These are phyloP conservation scores for Dasypus novemcinctus DNA, from an alignment of 2,113 vertebrate species.

Conservation along the genomic window DNA sequence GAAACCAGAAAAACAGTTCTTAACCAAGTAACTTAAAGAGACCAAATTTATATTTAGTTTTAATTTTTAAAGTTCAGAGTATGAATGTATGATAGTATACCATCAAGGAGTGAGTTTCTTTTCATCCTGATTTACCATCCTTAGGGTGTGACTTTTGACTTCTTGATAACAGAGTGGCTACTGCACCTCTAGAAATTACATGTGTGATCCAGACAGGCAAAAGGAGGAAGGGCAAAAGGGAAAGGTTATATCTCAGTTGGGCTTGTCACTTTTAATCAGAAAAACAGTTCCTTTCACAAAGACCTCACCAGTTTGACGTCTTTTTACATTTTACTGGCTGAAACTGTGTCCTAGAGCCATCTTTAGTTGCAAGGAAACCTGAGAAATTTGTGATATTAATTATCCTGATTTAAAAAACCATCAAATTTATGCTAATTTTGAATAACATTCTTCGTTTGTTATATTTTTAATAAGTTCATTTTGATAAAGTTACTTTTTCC, in stretches of 20 bases:
- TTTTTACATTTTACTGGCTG: background rate
- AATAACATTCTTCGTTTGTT: background rate
- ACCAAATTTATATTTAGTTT: background rate
- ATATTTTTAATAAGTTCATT: constrained; percentile 7
- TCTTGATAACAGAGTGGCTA: background rate
- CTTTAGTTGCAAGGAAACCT: background rate
- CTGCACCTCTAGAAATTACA: background rate
- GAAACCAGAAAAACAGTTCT: background rate
- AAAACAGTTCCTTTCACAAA: background rate
- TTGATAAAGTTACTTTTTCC: constrained; percentile 17
- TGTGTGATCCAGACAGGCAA: background rate
- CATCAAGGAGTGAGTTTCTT: background rate
- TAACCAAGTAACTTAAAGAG: background rate
- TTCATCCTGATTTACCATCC: background rate
- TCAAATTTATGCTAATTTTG: background rate
- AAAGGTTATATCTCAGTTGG: background rate
- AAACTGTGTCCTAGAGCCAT: background rate
- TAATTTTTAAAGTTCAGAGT: background rate
- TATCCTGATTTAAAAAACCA: background rate
- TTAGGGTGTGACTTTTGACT: background rate
- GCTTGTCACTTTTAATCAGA: background rate
- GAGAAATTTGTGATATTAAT: background rate
- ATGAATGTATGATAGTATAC: background rate
- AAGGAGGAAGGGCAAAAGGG: background rate
- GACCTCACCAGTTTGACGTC: background rate